A percentile compares a stretch with the other conserved stretches of the same genome.
Evolutionary conservation across 2,888 invertebrate species (phyloP).

Genomic region (Caenorhabditis plicata): DNA sequence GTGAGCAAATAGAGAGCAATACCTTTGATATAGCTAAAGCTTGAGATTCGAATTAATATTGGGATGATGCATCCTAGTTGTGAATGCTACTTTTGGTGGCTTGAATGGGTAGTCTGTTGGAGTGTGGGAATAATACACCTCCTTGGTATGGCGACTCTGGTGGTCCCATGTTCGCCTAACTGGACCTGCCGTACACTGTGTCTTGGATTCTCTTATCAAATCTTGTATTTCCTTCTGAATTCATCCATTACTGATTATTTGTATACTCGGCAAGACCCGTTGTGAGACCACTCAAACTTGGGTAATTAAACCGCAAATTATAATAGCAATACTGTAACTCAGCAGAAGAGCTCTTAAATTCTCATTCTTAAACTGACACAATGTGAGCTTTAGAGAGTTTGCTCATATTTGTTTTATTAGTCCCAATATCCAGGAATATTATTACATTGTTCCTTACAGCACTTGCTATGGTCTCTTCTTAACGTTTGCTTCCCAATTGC

Average conservation of each 20-base stretch:
- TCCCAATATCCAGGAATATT: background rate
- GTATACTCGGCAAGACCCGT: slow-evolving; percentile 36
- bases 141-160: slow-evolving; percentile 99
- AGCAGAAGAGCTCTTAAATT: too few relatives aligned
- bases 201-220: slow-evolving; percentile 99
- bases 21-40: slow-evolving; percentile 99
- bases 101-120: slow-evolving; percentile 99
- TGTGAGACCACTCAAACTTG: slow-evolving; percentile 23
- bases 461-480: slow-evolving; percentile 48
- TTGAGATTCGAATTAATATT: slow-evolving; percentile 99
- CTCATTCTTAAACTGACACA: too few relatives aligned
- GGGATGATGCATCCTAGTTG: slow-evolving; percentile 99
- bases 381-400: too few relatives aligned
- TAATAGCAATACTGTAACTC: too few relatives aligned
- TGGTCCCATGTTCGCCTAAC: slow-evolving; percentile 99
- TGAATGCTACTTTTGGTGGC: slow-evolving; percentile 98
- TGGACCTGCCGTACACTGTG: slow-evolving; percentile 99
- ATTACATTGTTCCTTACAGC: slow-evolving; percentile 39
- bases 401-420: too few relatives aligned
- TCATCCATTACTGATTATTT: slow-evolving; percentile 55
- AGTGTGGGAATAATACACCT: slow-evolving; percentile 80
- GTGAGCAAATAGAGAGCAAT: slow-evolving; percentile 99
- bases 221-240: slow-evolving; percentile 89
- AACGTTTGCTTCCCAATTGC: slow-evolving; percentile 54
- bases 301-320: too few relatives aligned